phyloP scores from a whole-genome alignment of 2,797 vertebrate genomes.

The Sebastes itinus region DNA sequence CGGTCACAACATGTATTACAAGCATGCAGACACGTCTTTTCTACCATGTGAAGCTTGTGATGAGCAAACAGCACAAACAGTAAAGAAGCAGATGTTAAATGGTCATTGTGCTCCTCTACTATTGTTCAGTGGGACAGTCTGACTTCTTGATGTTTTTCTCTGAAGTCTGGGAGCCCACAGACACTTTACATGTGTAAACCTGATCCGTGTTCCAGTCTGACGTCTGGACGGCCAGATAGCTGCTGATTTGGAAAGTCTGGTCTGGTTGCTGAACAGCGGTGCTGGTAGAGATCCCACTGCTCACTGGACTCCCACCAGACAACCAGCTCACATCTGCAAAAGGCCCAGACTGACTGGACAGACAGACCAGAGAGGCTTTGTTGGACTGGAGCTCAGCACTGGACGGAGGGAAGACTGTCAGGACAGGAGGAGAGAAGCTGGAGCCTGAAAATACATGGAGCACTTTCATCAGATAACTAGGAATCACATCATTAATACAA shows the following conservation, averaged over 20 bases:
- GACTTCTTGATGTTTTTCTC: conserved; percentile 52
- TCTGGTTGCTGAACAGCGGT: conserved; percentile 55
- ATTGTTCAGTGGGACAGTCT: conserved; percentile 29
- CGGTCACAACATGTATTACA: not conserved
- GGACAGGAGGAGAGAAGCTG: conserved; percentile 47
- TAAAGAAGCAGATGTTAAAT: conserved; percentile 2
- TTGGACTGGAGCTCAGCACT: conserved; percentile 54
- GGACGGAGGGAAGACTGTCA: conserved; percentile 71
- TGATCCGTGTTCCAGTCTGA: conserved; percentile 56
- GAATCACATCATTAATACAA: not conserved
- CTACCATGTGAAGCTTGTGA: not conserved
- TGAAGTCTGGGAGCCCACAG: conserved; percentile 51
- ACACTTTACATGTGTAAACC: conserved; percentile 61
- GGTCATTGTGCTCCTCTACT: conserved; percentile 11
- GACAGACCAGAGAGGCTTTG: conserved; percentile 63
- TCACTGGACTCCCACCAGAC: conserved; percentile 55
- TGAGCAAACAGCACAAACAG: conserved; percentile 10
- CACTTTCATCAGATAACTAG: not conserved
- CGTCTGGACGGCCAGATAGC: conserved; percentile 58
- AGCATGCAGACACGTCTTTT: not conserved
- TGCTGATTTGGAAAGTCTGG: conserved; percentile 72
- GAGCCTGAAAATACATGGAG: conserved; percentile 32
- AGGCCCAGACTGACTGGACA: no score
- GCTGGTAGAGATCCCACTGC: conserved; percentile 62
- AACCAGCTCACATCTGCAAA: conserved; percentile 70